phyloP scores from a whole-genome alignment of 2,888 invertebrate genomes.

The Synanthedon myopaeformis region DNA sequence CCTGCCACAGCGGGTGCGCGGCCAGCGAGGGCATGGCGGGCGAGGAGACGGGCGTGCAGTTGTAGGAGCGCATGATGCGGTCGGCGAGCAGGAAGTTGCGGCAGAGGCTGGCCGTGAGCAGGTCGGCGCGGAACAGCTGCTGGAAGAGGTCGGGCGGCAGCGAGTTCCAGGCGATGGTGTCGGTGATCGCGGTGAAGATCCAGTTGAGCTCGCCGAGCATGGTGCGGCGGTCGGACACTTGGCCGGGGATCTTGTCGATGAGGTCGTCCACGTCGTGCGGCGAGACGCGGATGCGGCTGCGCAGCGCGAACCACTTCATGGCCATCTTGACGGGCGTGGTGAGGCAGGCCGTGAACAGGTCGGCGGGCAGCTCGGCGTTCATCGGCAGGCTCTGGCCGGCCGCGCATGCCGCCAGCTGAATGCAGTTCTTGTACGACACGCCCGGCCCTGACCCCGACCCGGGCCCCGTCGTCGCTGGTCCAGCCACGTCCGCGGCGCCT shows the following conservation, averaged over 20 bases:
- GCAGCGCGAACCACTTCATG: slow-evolving; percentile 92
- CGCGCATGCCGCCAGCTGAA: slow-evolving; percentile 96
- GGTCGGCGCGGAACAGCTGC: slow-evolving; percentile 95
- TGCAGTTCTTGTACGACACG: slow-evolving; percentile 85
- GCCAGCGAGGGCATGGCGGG: slow-evolving; percentile 93
- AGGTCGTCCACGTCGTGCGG: slow-evolving; percentile 85
- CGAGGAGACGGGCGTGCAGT: slow-evolving; percentile 95
- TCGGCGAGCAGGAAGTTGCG: slow-evolving; percentile 97
- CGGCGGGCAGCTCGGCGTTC: slow-evolving; percentile 97
- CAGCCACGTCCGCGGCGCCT: not conserved
- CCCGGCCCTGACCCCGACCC: not conserved
- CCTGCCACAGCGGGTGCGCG: slow-evolving; percentile 93
- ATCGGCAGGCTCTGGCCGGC: slow-evolving; percentile 94
- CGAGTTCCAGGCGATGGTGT: slow-evolving; percentile 99
- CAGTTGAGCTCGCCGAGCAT: slow-evolving; percentile 99
- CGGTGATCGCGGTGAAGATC: slow-evolving; percentile 99
- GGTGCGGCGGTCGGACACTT: slow-evolving; percentile 92
- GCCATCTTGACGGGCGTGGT: slow-evolving; percentile 98
- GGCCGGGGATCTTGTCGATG: slow-evolving; percentile 97
- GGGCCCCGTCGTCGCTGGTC: not conserved
- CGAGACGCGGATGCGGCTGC: slow-evolving; percentile 82
- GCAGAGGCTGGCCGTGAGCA: slow-evolving; percentile 97
- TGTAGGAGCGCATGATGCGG: slow-evolving; percentile 94
- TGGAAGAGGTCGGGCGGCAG: slow-evolving; percentile 95
- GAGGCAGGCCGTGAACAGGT: slow-evolving; percentile 96